These are phyloP conservation scores for Asbolus verrucosus DNA, from an alignment of 1,140 invertebrate species.

Conservation along the genomic window DNA sequence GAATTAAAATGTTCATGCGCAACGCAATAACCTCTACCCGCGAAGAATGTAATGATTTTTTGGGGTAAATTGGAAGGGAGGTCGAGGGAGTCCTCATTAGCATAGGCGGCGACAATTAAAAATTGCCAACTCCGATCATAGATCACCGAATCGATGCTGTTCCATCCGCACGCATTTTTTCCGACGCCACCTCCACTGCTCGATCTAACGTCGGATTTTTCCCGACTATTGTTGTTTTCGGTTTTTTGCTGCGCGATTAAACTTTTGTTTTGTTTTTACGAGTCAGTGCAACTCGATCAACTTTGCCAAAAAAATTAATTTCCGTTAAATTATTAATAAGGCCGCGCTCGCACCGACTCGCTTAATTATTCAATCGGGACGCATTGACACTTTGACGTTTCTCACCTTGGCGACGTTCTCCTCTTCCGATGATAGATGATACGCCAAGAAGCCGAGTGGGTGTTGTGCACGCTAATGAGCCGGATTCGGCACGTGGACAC, in stretches of 20 bases:
- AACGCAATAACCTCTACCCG: conserved; percentile 59
- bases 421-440: background rate
- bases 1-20: conserved; percentile 65
- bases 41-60: conserved; percentile 66
- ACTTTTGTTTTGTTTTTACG: no score
- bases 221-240: no score
- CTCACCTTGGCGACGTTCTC: background rate
- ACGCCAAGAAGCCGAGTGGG: background rate
- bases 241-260: no score
- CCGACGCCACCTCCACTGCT: background rate
- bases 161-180: background rate
- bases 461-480: background rate
- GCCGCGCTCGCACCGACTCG: no score
- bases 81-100: conserved; percentile 59
- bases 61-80: conserved; percentile 58
- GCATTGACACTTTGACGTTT: background rate
- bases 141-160: conserved; percentile 12
- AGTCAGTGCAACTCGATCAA: no score
- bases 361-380: background rate
- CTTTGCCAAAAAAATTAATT: no score
- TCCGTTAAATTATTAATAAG: no score
- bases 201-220: no score
- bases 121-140: conserved; percentile 43
- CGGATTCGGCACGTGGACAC: background rate
- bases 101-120: conserved; percentile 58